Percentiles rank a stretch among this genome's conserved stretches.
Conservation (phyloP, 2,113 vertebrate genomes). For the Lampris megalopsis region DNA sequence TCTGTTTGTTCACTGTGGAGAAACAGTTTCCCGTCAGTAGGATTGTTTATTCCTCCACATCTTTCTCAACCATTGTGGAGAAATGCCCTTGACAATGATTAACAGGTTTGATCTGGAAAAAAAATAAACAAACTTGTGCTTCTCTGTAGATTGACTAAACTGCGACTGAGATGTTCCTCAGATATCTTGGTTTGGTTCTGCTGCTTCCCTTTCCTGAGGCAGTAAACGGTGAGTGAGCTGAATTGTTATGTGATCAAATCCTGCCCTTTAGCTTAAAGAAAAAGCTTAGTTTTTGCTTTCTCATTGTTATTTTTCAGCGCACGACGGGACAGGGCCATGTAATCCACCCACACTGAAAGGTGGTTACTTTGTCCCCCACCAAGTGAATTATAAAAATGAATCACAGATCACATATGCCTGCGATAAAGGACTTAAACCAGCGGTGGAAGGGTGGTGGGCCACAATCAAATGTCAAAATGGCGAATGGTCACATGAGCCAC, state of each 20-base stretch:
- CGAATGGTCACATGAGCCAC: conserved; percentile 35
- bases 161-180: conserved; percentile 31
- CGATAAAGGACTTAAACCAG: conserved; percentile 29
- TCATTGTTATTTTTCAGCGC: conserved; percentile 24
- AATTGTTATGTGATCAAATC: not conserved
- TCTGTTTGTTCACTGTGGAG: not conserved
- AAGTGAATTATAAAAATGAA: not conserved
- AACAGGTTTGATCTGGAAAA: conserved; percentile 15
- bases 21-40: not conserved
- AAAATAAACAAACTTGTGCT: conserved; percentile 1
- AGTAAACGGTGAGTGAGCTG: conserved; percentile 22
- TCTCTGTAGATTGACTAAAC: not conserved
- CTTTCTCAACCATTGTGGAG: not conserved
- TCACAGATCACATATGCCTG: conserved; percentile 1
- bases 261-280: not conserved
- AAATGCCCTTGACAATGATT: conserved; percentile 44
- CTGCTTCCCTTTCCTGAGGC: conserved; percentile 35
- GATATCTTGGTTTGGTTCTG: conserved; percentile 36
- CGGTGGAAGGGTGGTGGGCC: conserved; percentile 60
- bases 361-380: conserved; percentile 19
- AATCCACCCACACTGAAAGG: rapidly evolving
- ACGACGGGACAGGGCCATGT: not conserved
- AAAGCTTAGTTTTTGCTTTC: not conserved
- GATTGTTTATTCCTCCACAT: conserved; percentile 12
- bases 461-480: conserved; percentile 40